These are phyloP conservation scores for Meloe dianella DNA, from an alignment of 2,888 invertebrate species.

Conservation along the genomic window DNA sequence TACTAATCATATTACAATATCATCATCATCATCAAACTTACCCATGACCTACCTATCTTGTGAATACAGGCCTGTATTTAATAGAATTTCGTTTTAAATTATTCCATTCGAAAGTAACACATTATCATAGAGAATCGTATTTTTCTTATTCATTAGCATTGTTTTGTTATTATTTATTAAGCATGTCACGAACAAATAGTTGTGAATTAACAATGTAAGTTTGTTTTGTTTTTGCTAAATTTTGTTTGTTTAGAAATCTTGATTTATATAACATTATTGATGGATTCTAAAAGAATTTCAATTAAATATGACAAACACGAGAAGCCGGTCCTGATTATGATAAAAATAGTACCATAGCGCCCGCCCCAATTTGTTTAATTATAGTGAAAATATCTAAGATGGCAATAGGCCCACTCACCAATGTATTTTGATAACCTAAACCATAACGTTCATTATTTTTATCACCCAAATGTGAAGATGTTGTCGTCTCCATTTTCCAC, in stretches of 20 bases:
- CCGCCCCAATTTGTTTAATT: too few relatives aligned
- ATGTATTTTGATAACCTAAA: conserved; percentile 64
- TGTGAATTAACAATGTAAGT: not conserved
- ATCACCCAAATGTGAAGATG: conserved; percentile 23
- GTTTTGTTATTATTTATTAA: not conserved
- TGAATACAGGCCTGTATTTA: too few relatives aligned
- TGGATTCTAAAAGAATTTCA: not conserved
- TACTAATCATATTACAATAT: too few relatives aligned
- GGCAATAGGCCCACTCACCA: conserved; percentile 50
- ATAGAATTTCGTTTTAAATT: too few relatives aligned
- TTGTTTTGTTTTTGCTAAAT: not conserved
- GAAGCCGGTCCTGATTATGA: conserved; percentile 11
- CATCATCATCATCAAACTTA: too few relatives aligned
- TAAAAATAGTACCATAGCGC: too few relatives aligned
- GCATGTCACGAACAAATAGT: not conserved
- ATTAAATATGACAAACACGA: not conserved
- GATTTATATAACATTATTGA: not conserved
- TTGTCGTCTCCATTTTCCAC: not conserved
- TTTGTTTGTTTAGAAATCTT: not conserved
- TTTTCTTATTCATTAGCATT: too few relatives aligned
- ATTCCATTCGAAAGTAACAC: too few relatives aligned
- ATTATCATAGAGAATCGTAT: not conserved
- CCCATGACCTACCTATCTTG: too few relatives aligned
- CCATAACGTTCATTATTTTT: conserved; percentile 66
- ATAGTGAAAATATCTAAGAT: too few relatives aligned